Conservation (phyloP, 2,113 vertebrate genomes). For the Phocoena phocoena region DNA sequence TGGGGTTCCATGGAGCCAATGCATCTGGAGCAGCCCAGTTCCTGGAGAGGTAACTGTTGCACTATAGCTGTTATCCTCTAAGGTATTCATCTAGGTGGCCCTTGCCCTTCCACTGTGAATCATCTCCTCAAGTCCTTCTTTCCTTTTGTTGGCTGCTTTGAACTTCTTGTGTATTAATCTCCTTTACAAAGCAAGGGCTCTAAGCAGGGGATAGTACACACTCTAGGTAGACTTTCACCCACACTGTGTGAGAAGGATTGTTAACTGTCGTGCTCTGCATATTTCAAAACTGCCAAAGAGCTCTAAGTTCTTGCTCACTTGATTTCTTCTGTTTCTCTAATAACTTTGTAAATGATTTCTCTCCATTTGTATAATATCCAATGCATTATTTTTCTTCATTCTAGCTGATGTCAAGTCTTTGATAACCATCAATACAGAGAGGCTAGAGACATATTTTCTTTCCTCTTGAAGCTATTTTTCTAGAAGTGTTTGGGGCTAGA, state of each 20-base stretch:
- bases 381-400: background rate
- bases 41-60: background rate
- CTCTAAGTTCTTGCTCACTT: conserved; percentile 12
- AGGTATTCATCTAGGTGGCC: background rate
- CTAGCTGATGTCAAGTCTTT: background rate
- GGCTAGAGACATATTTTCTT: background rate
- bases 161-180: conserved; percentile 16
- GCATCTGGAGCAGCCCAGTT: background rate
- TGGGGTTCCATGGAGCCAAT: background rate
- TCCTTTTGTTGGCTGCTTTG: conserved; percentile 52
- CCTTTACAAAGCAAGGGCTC: background rate
- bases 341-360: conserved; percentile 9
- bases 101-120: conserved; percentile 27
- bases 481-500: background rate
- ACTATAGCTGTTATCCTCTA: background rate
- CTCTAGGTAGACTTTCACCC: background rate
- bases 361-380: background rate
- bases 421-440: background rate
- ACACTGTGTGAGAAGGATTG: accelerated
- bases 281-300: background rate
- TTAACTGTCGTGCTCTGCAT: background rate
- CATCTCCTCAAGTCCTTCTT: conserved; percentile 32
- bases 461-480: conserved; percentile 1
- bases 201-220: background rate
- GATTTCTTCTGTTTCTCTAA: conserved; percentile 36